phyloP scores from a whole-genome alignment of 1,140 invertebrate genomes.

The Drosophila subobscura region DNA sequence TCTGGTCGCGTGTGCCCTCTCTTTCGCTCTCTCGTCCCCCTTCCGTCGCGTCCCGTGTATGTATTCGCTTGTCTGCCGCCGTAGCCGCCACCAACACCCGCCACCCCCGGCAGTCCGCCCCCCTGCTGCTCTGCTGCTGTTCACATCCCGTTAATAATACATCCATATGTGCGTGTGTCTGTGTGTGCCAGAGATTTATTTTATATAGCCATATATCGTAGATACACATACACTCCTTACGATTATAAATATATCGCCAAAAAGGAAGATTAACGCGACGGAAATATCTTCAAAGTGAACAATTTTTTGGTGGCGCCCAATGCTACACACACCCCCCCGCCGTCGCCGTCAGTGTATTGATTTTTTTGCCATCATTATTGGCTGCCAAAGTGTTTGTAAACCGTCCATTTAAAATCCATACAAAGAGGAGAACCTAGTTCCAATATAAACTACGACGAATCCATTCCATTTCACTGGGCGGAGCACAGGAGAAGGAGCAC shows the following conservation, averaged over 20 bases:
- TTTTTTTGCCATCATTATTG: constrained; percentile 45
- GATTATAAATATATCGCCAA: constrained; percentile 62
- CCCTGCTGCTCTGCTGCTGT: constrained; percentile 27
- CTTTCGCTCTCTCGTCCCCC: background rate
- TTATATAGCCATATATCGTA: constrained; percentile 38
- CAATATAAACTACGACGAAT: constrained; percentile 55
- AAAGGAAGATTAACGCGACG: constrained; percentile 18
- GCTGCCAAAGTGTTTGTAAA: constrained; percentile 74
- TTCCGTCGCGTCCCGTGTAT: constrained; percentile 44
- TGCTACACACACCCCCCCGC: constrained; percentile 10
- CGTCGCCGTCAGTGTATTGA: constrained; percentile 18
- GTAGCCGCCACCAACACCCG: constrained; percentile 1
- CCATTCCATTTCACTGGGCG: constrained; percentile 54
- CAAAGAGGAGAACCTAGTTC: constrained; percentile 44
- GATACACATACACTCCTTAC: constrained; percentile 6
- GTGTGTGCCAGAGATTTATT: constrained; percentile 22
- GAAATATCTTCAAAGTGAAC: constrained; percentile 54
- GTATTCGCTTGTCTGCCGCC: constrained; percentile 58
- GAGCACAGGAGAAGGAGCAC: background rate
- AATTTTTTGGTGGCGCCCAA: constrained; percentile 15
- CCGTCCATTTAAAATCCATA: constrained; percentile 59
- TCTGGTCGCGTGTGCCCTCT: constrained; percentile 1
- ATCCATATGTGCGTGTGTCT: constrained; percentile 22
- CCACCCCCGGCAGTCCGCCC: constrained; percentile 6
- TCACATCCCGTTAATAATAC: constrained; percentile 41